Conservation (phyloP, 2,113 vertebrate genomes). For the Dicrurus megarhynchus region DNA sequence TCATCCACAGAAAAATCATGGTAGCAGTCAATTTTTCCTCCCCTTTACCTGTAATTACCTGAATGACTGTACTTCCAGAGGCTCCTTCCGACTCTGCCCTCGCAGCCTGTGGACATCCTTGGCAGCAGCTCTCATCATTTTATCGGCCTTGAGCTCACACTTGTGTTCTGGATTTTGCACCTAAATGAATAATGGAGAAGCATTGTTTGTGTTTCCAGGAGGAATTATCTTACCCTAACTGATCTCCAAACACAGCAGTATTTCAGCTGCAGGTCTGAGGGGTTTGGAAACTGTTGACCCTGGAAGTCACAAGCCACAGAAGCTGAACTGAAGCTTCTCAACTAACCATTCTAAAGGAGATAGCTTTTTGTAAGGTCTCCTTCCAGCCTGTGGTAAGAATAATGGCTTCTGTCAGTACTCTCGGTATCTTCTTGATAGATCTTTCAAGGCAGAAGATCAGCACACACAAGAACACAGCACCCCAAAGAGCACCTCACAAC, state of each 20-base stretch:
- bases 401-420: neutral
- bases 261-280: neutral
- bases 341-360: neutral
- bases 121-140: constrained; percentile 93
- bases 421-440: neutral
- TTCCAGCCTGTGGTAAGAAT: neutral
- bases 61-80: constrained; percentile 92
- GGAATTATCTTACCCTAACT: neutral
- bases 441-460: neutral
- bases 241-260: neutral
- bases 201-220: neutral
- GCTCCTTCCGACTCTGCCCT: constrained; percentile 90
- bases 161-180: constrained; percentile 84
- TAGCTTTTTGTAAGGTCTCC: neutral
- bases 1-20: neutral
- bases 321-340: neutral
- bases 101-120: constrained; percentile 94
- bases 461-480: neutral
- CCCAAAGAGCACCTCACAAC: neutral
- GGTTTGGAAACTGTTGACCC: neutral
- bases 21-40: neutral
- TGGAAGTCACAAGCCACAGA: neutral
- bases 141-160: constrained; percentile 87
- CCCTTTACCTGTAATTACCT: constrained; percentile 72
- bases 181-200: constrained; percentile 35